phyloP scores from a whole-genome alignment of 2,113 vertebrate genomes.

The Sitta europaea region DNA sequence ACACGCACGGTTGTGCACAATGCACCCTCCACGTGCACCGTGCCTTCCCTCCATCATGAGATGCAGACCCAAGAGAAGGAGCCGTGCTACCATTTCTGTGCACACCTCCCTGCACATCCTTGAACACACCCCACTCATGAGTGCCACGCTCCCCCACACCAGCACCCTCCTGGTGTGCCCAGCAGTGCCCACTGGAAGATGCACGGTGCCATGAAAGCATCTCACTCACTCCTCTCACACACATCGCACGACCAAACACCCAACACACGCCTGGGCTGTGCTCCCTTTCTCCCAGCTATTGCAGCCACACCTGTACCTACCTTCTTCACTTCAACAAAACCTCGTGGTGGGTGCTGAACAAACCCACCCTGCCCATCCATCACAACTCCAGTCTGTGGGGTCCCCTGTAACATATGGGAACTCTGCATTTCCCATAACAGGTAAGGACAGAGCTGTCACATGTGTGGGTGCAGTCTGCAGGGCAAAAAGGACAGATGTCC shows the following conservation, averaged over 20 bases:
- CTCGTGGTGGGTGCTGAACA: neutral
- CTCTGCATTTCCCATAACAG: rapidly evolving
- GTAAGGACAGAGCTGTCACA: neutral
- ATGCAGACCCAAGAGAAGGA: neutral
- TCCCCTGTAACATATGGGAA: rapidly evolving
- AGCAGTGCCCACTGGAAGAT: neutral
- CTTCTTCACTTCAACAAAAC: rapidly evolving
- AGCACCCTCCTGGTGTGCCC: rapidly evolving
- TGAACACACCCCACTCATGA: neutral
- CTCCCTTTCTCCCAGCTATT: neutral
- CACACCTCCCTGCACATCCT: rapidly evolving
- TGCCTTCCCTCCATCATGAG: too few species aligned
- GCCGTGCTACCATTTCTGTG: rapidly evolving
- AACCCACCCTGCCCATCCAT: neutral
- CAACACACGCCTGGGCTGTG: rapidly evolving
- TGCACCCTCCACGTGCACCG: rapidly evolving
- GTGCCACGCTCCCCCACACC: neutral
- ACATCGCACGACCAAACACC: rapidly evolving
- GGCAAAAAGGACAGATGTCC: rapidly evolving
- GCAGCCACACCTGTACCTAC: neutral
- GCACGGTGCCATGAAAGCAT: rapidly evolving
- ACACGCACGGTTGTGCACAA: rapidly evolving
- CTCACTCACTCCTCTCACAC: rapidly evolving
- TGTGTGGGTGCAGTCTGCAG: rapidly evolving
- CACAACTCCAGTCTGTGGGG: too few species aligned